These are phyloP conservation scores for Ispidina picta DNA, from an alignment of 2,797 vertebrate species.

Conservation along the genomic window DNA sequence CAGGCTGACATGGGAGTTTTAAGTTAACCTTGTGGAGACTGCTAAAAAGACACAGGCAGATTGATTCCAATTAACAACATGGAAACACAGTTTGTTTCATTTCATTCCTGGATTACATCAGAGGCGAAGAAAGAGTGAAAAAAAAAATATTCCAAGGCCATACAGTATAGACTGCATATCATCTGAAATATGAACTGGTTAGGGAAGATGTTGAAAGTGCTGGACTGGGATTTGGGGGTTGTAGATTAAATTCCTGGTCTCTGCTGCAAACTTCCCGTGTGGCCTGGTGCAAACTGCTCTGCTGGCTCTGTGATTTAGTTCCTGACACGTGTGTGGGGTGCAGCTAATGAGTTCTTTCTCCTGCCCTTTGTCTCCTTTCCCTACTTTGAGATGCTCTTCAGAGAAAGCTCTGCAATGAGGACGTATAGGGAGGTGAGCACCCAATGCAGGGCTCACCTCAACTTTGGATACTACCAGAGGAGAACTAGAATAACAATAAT, in stretches of 20 bases:
- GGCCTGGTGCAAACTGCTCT: slow-evolving; percentile 24
- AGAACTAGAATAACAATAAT: not conserved
- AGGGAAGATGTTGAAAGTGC: not conserved
- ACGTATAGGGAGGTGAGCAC: not conserved
- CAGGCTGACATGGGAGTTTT: not conserved
- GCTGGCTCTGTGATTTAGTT: slow-evolving; percentile 6
- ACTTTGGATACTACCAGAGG: not conserved
- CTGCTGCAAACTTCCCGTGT: slow-evolving; percentile 48
- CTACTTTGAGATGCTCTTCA: not conserved
- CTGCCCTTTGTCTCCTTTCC: slow-evolving; percentile 1
- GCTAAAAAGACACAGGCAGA: slow-evolving; percentile 21
- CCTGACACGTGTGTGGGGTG: not conserved
- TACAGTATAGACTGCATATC: not conserved
- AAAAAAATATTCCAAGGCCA: not conserved
- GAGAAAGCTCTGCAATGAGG: not conserved
- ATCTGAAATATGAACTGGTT: slow-evolving; percentile 25
- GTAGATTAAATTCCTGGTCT: slow-evolving; percentile 39
- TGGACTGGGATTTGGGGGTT: not conserved
- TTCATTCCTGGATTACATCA: slow-evolving; percentile 25
- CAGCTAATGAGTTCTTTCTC: slow-evolving; percentile 26
- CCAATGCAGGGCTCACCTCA: not conserved
- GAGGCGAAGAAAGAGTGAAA: not conserved
- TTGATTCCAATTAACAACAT: slow-evolving; percentile 35
- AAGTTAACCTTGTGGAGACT: slow-evolving; percentile 32
- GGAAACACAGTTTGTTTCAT: slow-evolving; percentile 40